Evolutionary conservation across 1,140 invertebrate species (phyloP), one percentile per base, ranked within the genome.

Genomic region (Pogonomyrmex californicus): DNA sequence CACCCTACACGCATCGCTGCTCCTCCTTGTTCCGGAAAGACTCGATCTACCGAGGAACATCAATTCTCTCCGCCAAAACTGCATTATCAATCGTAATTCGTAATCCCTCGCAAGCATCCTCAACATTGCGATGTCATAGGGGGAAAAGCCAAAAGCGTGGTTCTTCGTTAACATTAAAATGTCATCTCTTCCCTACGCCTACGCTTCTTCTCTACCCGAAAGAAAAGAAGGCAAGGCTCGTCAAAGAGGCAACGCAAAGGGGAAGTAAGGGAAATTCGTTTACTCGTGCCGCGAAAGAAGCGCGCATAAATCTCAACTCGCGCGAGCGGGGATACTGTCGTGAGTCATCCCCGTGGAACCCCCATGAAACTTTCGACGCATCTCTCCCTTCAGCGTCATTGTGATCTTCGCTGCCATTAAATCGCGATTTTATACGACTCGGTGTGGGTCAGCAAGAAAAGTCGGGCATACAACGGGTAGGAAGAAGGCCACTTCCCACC

Each of bases 231-330:
- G 14, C 30, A 7, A 81, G 41, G 14, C 30, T 41, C 73, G 30
- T 9, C n/a, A 12, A 14, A 54, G 75, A 66, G 71, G 4, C 41
- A 30, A 73, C 36, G 54, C 36, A 44, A 47, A 23, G 36, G 60
- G 56, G 38, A 81, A 87, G 66, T 49, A 83, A 92, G 65, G 87
- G 81, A 91, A 91, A 90, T 90, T 88, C 90, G 89, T 88, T 90
- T 81, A 68, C 87, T 85, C 90, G 73, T 68, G 62, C 41, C 58
- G 81, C 86, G 76, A 87, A 85, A 86, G 79, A 91, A 66, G 14
- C 77, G 62, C 68, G 90, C 90, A 92, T 92, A 92, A 92, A 92
- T 92, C 91, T 90, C 71, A 17, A 62, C 83, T 91, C 36, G 36
- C 68, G 62, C 70, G 41, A n/a, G 47, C 30, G 41, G 78, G 65